Base-by-base conservation (phyloP, 1,140 invertebrate genomes). In the Whitmania pigra region DNA sequence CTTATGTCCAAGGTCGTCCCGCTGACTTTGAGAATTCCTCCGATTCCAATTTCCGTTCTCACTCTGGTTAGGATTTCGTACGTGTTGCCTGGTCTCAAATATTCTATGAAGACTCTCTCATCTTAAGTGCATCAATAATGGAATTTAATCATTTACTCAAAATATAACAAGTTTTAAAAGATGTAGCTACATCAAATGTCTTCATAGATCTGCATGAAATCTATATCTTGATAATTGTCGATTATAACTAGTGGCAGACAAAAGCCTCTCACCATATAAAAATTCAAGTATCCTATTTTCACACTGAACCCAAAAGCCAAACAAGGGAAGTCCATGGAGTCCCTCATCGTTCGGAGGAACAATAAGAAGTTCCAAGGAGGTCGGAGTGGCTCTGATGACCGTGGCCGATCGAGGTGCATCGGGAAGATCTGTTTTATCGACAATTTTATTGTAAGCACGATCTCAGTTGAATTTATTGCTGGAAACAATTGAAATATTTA, bases 61-160 rank as follows among this genome's bases (percentile, higher is more conserved):
- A 90, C 91, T 5, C 89, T 88, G 79, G 94, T 93, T 72, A 88
- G 86, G 82, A 94, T 93, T 72, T 87, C 85, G 79, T 95, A 95
- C 0, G 84, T 83, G n/a, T 86, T 89, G 81, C 89, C 86, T 0
- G 92, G 91, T 73, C 85, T 82, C 67, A 94, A 82, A 71, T 87
- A 85, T 77, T 93, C 91, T 20, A 95, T 80, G 49, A 70, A 36
- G 29, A 53, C 15, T 15, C 49, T 53, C 11, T 70, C 69, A 70
- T 15, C 69, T 70, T 36, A 49, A 70, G 7, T 2, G 13, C 9
- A 49, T 49, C 9, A 49, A 49, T 17, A 43, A 43, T n/a, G n/a
- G 13, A 43, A 43, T 43, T 43, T 43, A 43, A 43, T 6, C 40
- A 5, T 43, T 43, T 13, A 43, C 40, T 43, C 13, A 43, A 13